phyloP scores from a whole-genome alignment of 2,113 vertebrate species.

The Chaetodon trifascialis region DNA sequence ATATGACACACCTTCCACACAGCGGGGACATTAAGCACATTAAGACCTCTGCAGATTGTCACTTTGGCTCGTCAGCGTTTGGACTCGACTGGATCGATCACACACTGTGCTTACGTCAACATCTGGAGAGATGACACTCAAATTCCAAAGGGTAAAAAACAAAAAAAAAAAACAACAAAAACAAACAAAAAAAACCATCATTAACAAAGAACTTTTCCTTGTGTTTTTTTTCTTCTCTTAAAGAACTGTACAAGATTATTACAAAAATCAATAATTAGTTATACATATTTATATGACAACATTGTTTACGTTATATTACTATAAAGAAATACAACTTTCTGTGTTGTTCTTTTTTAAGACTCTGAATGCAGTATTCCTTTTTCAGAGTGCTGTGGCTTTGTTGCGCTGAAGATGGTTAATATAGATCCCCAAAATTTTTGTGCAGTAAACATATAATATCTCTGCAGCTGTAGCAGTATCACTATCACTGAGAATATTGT shows the following conservation, averaged over 20 bases:
- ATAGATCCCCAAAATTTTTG: not conserved
- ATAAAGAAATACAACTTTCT: conserved; percentile 75
- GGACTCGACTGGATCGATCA: conserved; percentile 53
- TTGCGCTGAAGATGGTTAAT: conserved; percentile 25
- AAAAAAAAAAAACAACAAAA: conserved; percentile 24
- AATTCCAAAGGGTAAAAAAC: conserved; percentile 79
- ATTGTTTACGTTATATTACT: conserved; percentile 79
- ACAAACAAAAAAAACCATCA: no score
- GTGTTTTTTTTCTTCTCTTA: conserved; percentile 58
- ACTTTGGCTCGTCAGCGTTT: conserved; percentile 57
- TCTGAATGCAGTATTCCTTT: conserved; percentile 81
- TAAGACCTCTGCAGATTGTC: conserved; percentile 9
- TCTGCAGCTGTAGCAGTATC: conserved; percentile 1
- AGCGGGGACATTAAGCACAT: not conserved
- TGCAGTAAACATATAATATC: conserved; percentile 3
- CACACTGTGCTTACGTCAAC: conserved; percentile 78
- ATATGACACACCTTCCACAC: not conserved
- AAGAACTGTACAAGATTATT: conserved; percentile 85
- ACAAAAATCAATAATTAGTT: conserved; percentile 82
- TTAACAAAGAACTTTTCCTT: conserved; percentile 56
- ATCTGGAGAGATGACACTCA: conserved; percentile 74
- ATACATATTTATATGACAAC: conserved; percentile 83
- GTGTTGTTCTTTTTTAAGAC: conserved; percentile 45
- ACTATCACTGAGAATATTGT: conserved; percentile 14
- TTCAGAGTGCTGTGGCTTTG: conserved; percentile 43